Evolutionary conservation across 2,888 invertebrate genomes (phyloP).

Genomic region (Melanostoma mellinum): DNA sequence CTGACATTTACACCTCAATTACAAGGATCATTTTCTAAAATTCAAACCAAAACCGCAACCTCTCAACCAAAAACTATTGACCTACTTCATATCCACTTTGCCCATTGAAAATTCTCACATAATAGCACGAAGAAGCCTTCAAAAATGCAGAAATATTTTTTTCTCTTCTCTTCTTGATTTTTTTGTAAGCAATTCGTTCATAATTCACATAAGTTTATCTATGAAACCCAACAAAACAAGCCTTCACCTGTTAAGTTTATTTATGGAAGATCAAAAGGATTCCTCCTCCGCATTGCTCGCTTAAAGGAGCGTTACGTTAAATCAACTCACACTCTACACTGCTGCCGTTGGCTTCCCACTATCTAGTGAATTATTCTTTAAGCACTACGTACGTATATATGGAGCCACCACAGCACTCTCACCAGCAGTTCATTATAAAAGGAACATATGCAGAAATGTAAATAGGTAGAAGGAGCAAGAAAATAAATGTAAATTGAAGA

Average conservation of each 20-base stretch:
- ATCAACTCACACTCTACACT: conserved; percentile 2
- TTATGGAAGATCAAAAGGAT: conserved; percentile 51
- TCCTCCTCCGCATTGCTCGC: conserved; percentile 1
- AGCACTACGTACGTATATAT: conserved; percentile 51
- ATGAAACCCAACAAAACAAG: conserved; percentile 50
- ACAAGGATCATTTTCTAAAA: conserved; percentile 42
- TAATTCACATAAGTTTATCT: conserved; percentile 43
- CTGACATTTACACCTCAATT: conserved; percentile 53
- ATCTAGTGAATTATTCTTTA: conserved; percentile 65
- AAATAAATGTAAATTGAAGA: conserved; percentile 25
- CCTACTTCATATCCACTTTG: conserved; percentile 55
- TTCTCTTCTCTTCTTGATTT: conserved; percentile 5
- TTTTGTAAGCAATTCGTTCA: conserved; percentile 19
- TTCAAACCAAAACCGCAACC: conserved; percentile 49
- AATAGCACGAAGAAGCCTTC: conserved; percentile 20
- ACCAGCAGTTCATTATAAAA: conserved; percentile 59
- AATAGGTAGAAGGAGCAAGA: not conserved
- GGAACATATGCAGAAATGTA: not conserved
- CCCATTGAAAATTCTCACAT: conserved; percentile 37
- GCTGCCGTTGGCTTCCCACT: conserved; percentile 44
- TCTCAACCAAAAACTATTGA: conserved; percentile 56
- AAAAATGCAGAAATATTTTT: conserved; percentile 32
- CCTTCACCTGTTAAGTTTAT: conserved; percentile 58
- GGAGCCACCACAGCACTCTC: conserved; percentile 45
- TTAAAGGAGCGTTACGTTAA: conserved; percentile 15